These are phyloP conservation scores for Echinarachnius parma DNA, from an alignment of 53 echinoderm and acorn worm species.

Conservation along the genomic window DNA sequence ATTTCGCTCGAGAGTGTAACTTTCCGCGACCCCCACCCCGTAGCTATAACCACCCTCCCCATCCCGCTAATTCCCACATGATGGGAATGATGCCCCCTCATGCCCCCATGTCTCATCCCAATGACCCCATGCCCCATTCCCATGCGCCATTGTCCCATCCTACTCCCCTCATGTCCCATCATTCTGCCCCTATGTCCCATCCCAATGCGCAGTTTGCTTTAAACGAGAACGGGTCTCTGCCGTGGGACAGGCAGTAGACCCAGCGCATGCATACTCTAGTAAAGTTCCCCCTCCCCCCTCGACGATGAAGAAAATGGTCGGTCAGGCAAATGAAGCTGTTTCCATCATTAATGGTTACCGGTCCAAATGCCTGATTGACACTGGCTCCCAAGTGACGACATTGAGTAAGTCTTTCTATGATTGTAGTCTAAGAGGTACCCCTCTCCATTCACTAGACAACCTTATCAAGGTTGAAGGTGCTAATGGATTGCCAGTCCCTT, in stretches of 20 bases:
- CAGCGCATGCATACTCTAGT: too few species aligned
- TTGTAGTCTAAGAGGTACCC: background rate
- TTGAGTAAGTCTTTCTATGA: conserved; percentile 1
- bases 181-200: background rate
- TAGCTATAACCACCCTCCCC: too few species aligned
- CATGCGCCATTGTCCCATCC: background rate
- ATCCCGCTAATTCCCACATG: background rate
- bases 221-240: conserved; percentile 37
- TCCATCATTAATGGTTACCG: background rate
- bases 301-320: conserved; percentile 1
- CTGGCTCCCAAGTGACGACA: conserved; percentile 20
- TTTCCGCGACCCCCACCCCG: background rate
- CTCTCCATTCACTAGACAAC: background rate
- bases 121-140: too few species aligned
- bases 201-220: conserved; percentile 7
- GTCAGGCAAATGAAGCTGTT: conserved; percentile 23
- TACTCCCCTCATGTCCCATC: background rate
- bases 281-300: background rate
- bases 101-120: too few species aligned
- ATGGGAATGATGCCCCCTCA: too few species aligned
- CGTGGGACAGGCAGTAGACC: conserved; percentile 17
- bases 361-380: conserved; percentile 16
- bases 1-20: conserved; percentile 24
- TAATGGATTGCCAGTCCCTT: conserved; percentile 16
- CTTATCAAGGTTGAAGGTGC: conserved; percentile 21